Evolutionary conservation across 1,140 invertebrate species (phyloP), one percentile per base, ranked within the genome.

Genomic region (Neodiprion pinetum): DNA sequence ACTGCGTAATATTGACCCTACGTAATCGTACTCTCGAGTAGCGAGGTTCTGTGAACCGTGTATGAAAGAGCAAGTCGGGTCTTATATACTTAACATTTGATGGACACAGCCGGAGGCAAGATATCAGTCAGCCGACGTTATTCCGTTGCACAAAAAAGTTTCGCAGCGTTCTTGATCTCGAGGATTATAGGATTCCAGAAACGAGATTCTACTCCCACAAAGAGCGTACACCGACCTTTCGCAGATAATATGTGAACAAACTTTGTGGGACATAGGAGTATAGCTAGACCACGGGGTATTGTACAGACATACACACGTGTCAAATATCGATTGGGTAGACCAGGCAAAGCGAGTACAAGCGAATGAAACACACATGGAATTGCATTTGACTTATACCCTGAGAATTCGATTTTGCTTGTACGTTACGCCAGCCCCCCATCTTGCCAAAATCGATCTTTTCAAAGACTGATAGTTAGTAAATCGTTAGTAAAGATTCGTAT

Each of bases 181-280:
- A 21, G 67, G 67, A 69, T 69, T 69, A 69, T 69, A 69, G 67
- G 67, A 21, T 47, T 14, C 14, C 7, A 7, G 67, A 69, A 69
- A 69, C 40, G 67, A 69, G 67, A 69, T 69, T 14, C 67, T 21
- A 23, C 11, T 7, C 50, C 12, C 67, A 69, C 67, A 69, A 69
- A 69, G 67, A 69, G 21, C 11, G 67, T 69, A 69, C 40, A 11
- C 67, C 21, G 10, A 61, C 40, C 67, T 21, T 69, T 69, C 40
- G 17, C 67, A 69, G 40, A 69, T 69, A 69, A 69, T 47, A 69
- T 47, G 40, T 47, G 67, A 69, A 69, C 21, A 69, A 69, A 69
- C 67, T 69, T 69, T 21, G 4, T 23, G 10, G 40, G 40, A 21
- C 17, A 14, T 14, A 61, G n/a, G n/a, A 61, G 53, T 11, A 65